These are phyloP conservation scores for Papilio demoleus DNA, from an alignment of 2,888 invertebrate genomes.

Conservation along the genomic window DNA sequence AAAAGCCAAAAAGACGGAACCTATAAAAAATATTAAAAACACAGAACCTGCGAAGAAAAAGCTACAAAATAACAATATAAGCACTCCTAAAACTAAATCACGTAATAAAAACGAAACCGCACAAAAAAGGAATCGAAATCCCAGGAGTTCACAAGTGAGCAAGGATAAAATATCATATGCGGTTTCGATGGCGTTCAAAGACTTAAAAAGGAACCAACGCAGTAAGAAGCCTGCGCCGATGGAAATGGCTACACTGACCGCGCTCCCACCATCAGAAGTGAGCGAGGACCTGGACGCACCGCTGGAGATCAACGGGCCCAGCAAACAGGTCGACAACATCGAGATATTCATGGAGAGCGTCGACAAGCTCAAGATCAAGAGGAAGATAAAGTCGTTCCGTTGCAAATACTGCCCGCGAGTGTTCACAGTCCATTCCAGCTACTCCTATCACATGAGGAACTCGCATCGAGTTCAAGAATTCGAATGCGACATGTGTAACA, in stretches of 20 bases:
- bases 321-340: slow-evolving; percentile 20
- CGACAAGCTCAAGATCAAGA: slow-evolving; percentile 29
- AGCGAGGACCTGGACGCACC: slow-evolving; percentile 2
- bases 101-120: slow-evolving; percentile 22
- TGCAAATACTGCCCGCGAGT: slow-evolving; percentile 78
- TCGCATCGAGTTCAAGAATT: slow-evolving; percentile 74
- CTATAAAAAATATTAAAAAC: neutral
- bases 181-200: slow-evolving; percentile 66
- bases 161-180: slow-evolving; percentile 55
- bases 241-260: too few relatives aligned
- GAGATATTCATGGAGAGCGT: slow-evolving; percentile 1
- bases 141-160: slow-evolving; percentile 1
- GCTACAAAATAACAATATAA: slow-evolving; percentile 14
- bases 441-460: slow-evolving; percentile 81
- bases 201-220: slow-evolving; percentile 56
- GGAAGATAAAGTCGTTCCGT: slow-evolving; percentile 58
- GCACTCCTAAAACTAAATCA: slow-evolving; percentile 16
- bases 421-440: slow-evolving; percentile 75
- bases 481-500: slow-evolving; percentile 76
- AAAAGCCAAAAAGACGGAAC: neutral
- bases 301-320: slow-evolving; percentile 26
- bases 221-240: neutral
- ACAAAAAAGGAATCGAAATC: slow-evolving; percentile 2
- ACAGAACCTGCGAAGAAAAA: slow-evolving; percentile 16
- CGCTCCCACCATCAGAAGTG: neutral